Evolutionary conservation across 2,888 invertebrate species (phyloP).

Genomic region (Chaitophorus viminalis): DNA sequence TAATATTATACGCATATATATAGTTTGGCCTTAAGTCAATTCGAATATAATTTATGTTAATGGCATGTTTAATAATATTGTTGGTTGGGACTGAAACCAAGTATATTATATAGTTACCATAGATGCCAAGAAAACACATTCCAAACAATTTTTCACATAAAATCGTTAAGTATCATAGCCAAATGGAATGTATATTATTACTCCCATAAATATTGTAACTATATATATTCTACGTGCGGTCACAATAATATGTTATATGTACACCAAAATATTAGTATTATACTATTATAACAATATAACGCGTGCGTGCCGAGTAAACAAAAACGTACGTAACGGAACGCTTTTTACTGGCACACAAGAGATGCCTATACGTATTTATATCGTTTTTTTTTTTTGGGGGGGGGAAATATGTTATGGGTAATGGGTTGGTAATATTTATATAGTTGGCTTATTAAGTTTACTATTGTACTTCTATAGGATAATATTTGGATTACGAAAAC

Average conservation of each 20-base stretch:
- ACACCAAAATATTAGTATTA: neutral
- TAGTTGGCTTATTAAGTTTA: constrained; percentile 27
- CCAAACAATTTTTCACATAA: neutral
- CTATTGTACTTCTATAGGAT: neutral
- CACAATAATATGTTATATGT: too few relatives aligned
- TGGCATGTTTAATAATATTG: neutral
- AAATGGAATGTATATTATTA: neutral
- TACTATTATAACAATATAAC: neutral
- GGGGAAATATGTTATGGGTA: neutral
- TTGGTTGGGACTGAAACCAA: neutral
- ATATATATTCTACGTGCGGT: neutral
- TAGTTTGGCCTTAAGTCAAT: neutral
- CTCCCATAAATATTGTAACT: neutral
- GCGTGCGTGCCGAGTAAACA: neutral
- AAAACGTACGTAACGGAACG: neutral
- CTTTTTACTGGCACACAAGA: too few relatives aligned
- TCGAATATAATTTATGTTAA: neutral
- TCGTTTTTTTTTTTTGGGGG: neutral
- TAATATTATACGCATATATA: neutral
- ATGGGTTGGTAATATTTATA: neutral
- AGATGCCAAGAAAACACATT: neutral
- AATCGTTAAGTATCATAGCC: neutral
- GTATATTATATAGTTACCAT: neutral
- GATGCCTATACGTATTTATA: too few relatives aligned
- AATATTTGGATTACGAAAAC: neutral